Base-by-base conservation (phyloP, 1,140 invertebrate species). In the Vanessa tameamea region DNA sequence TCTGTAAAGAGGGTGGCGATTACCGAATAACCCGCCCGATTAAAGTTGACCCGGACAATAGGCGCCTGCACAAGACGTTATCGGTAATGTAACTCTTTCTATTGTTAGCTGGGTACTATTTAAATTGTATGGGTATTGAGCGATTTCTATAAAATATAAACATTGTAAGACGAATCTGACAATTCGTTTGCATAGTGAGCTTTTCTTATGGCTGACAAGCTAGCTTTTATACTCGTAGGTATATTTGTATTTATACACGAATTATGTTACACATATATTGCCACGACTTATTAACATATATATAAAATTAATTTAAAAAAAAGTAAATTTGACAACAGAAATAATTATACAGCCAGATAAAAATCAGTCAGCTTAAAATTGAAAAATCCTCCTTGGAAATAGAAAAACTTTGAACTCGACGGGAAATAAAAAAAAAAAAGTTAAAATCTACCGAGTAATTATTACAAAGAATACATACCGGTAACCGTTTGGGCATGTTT, bases 1-100 rank as follows among this genome's bases (percentile, higher is more conserved):
- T 79, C 77, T 82, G 79, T 79, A 82, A 85, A 80, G 74, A 69
- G 78, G 79, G 59, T 63, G 74, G 65, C 75, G 64, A 75, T 69
- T 69, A 69, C 61, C 68, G 61, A 75, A 69, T 75, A 63, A 75
- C 59, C 61, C 73, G 67, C 20, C 50, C 70, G 70, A 72, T 72
- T 65, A 57, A 47, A 72, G 63, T 51, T 15, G 57, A 61, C 59
- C 63, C 64, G 64, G 51, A 75, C 73, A 75, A 70, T 75, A 67
- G 57, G 47, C 67, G 70, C 71, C 75, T 76, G 66, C 51, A 70
- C 55, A 75, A 67, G 69, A 71, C 69, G 66, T 79, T 77, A 77
- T 77, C 69, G 59, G 57, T 37, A 61, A 71, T 68, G 65, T 73
- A 63, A 66, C 73, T 64, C 64, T 73, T 50, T 63, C 26, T 67